Conservation (phyloP, 2,113 vertebrate species). For the Gadus macrocephalus region DNA sequence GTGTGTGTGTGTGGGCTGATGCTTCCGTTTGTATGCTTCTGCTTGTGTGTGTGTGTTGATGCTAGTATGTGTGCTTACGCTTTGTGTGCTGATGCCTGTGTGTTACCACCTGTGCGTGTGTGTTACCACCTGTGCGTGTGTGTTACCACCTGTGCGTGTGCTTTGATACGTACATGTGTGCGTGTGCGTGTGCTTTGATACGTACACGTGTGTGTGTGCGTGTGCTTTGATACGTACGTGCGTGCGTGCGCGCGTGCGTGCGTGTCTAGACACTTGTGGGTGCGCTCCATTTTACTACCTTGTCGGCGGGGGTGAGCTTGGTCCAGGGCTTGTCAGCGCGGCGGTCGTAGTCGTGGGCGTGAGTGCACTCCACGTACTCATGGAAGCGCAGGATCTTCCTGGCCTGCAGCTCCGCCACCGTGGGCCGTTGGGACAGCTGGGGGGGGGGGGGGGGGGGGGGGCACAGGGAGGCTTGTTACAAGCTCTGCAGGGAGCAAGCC, state of each 20-base stretch:
- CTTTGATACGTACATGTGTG: no score
- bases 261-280: no score
- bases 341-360: constrained; percentile 94
- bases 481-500: no score
- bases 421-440: constrained; percentile 94
- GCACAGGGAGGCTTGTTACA: not conserved
- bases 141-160: no score
- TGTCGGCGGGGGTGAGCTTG: constrained; percentile 93
- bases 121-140: no score
- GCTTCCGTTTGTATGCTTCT: not conserved
- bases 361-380: constrained; percentile 90
- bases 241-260: no score
- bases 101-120: no score
- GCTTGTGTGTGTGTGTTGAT: not conserved
- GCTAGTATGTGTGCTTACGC: no score
- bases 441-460: not conserved
- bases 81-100: no score
- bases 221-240: no score
- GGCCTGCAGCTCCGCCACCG: constrained; percentile 90
- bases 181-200: no score
- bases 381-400: constrained; percentile 96
- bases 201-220: not conserved
- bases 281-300: constrained; percentile 68
- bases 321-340: constrained; percentile 97
- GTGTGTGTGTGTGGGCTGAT: not conserved